phyloP scores from a whole-genome alignment of 2,888 invertebrate genomes.

The Willowsia nigromaculata region DNA sequence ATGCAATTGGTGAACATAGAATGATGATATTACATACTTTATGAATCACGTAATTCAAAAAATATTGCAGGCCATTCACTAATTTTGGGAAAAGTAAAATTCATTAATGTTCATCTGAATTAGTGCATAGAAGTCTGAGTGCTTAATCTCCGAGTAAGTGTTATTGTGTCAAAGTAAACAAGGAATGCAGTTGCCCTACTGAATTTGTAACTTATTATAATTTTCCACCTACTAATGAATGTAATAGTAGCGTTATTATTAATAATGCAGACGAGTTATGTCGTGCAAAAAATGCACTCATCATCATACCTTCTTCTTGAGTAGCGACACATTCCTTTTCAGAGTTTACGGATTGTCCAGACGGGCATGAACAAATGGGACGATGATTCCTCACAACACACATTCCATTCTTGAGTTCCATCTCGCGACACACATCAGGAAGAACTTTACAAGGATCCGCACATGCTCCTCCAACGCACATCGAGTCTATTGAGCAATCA shows the following conservation, averaged over 20 bases:
- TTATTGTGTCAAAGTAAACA: no score
- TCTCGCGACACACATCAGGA: conserved; percentile 74
- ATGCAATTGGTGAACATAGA: not conserved
- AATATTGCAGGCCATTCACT: not conserved
- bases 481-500: conserved; percentile 78
- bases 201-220: no score
- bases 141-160: no score
- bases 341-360: conserved; percentile 78
- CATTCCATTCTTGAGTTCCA: conserved; percentile 75
- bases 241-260: no score
- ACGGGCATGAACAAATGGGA: conserved; percentile 77
- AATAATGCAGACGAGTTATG: no score
- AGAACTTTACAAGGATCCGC: conserved; percentile 77
- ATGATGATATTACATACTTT: not conserved
- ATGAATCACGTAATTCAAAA: not conserved
- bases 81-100: not conserved
- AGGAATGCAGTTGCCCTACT: no score
- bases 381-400: conserved; percentile 78
- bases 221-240: no score
- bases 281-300: no score
- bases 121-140: no score
- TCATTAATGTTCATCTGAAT: no score
- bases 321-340: conserved; percentile 68
- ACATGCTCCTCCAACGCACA: conserved; percentile 79
- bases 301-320: conserved; percentile 53